Conservation (phyloP, 2,113 vertebrate species). For the Hiodon tergisus region DNA sequence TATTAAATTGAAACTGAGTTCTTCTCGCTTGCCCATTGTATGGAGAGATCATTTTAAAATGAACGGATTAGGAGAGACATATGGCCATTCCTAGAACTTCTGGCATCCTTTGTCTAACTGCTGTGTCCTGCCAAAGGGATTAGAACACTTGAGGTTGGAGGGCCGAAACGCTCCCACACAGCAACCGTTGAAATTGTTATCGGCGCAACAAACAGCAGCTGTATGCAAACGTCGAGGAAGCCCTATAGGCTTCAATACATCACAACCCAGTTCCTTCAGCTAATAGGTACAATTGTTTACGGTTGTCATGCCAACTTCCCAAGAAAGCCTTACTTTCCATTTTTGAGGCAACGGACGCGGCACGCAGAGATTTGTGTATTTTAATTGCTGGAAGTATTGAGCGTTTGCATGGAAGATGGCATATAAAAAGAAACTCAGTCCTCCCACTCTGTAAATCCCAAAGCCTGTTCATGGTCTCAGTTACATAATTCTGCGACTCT, state of each 20-base stretch:
- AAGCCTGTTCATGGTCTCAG: not conserved
- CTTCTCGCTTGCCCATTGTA: not conserved
- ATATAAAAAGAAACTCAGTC: not conserved
- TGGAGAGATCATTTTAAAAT: not conserved
- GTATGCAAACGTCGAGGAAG: constrained; percentile 21
- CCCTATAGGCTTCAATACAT: not conserved
- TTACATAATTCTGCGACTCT: not conserved
- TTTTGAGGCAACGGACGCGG: constrained; percentile 14
- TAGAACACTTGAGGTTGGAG: not conserved
- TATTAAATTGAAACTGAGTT: not conserved
- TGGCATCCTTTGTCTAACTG: not conserved
- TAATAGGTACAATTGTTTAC: constrained; percentile 29
- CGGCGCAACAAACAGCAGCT: constrained; percentile 39
- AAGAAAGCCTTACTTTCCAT: constrained; percentile 30
- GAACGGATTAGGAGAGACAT: not conserved
- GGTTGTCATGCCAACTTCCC: constrained; percentile 51
- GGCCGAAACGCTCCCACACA: not conserved
- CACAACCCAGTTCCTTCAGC: constrained; percentile 35
- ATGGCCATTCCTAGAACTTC: not conserved
- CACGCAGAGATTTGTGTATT: constrained; percentile 25
- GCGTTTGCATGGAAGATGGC: not conserved
- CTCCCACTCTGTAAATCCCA: not conserved
- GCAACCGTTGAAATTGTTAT: constrained; percentile 29
- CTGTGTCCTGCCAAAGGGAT: constrained; percentile 2
- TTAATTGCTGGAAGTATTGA: not conserved